Evolutionary conservation across 2,888 invertebrate genomes (phyloP), one percentile per base, ranked within the genome.

Genomic region (Callyntrura sp.): DNA sequence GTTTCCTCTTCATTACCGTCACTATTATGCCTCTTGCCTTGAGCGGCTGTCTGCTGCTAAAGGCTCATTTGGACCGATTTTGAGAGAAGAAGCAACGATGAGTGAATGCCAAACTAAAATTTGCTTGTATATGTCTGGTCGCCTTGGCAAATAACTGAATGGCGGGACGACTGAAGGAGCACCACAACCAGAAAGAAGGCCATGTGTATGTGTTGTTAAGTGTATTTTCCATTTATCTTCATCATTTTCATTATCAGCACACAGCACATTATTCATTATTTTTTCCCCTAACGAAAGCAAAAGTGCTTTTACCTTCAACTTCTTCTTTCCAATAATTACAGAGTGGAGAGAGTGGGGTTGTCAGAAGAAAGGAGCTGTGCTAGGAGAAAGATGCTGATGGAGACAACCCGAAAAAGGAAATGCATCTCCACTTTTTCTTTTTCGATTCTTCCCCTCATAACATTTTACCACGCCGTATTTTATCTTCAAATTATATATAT

Each of bases 181-280:
- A 35, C 35, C 3, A 35, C 35, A 35, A 35, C 35, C 3, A 6
- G 35, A 35, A 6, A 35, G 3, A 35, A 35, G 35, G 35, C 35
- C 6, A 2, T 51, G n/a, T 20, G 60, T 11, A 6, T 20, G 4
- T 20, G 23, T 23, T 23, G 60, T 23, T 20, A 60, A 60, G 45
- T n/a, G 45, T 23, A 60, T 60, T 70, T 43, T 70, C 45, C 73
- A 73, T 73, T 73, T 73, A 73, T 73, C 48, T 45, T 73, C 73
- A 73, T 73, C 73, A 45, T 35, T 5, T 2, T 35, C 35, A 35
- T 35, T 35, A 45, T 20, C 73, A 35, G 6, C 35, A 35, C 35
- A 35, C 3, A 35, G 35, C 6, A 35, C 45, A 43, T 73, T 73
- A 4, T 3, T 73, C 73, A 45, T 48, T n/a, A 43, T 20, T 45